Conservation (phyloP, 2,797 vertebrate species). For the Sebastes minor region DNA sequence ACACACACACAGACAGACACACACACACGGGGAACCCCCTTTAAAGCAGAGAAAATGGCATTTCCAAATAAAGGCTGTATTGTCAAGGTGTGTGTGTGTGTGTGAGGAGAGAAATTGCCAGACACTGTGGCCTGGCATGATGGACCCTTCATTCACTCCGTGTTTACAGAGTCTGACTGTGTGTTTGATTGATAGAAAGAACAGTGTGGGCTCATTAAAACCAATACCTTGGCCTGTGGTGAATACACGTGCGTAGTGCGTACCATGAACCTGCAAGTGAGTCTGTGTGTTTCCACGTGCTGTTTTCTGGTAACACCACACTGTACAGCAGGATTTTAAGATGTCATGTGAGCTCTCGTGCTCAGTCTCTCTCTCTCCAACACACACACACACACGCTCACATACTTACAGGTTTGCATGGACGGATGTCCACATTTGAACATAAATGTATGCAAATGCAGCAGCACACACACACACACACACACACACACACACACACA, state of each 20-base stretch:
- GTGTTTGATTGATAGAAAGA: slow-evolving; percentile 57
- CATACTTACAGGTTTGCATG: no score
- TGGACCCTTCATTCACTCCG: slow-evolving; percentile 50
- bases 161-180: slow-evolving; percentile 43
- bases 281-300: slow-evolving; percentile 38
- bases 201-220: slow-evolving; percentile 51
- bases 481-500: no score
- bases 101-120: slow-evolving; percentile 35
- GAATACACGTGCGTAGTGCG: slow-evolving; percentile 14
- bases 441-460: no score
- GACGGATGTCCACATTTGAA: no score
- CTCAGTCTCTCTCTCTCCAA: neutral
- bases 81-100: slow-evolving; percentile 62
- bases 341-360: neutral
- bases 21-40: slow-evolving; percentile 65
- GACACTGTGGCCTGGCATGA: slow-evolving; percentile 65
- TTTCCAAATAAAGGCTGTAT: slow-evolving; percentile 71
- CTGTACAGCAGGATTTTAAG: neutral
- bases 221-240: slow-evolving; percentile 19
- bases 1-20: slow-evolving; percentile 32
- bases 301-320: slow-evolving; percentile 1
- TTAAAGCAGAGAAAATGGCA: slow-evolving; percentile 66
- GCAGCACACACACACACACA: no score
- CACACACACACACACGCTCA: neutral
- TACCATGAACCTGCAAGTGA: slow-evolving; percentile 13